These are phyloP conservation scores for Ophonus ardosiacus DNA, from an alignment of 2,888 invertebrate genomes.

Conservation along the genomic window DNA sequence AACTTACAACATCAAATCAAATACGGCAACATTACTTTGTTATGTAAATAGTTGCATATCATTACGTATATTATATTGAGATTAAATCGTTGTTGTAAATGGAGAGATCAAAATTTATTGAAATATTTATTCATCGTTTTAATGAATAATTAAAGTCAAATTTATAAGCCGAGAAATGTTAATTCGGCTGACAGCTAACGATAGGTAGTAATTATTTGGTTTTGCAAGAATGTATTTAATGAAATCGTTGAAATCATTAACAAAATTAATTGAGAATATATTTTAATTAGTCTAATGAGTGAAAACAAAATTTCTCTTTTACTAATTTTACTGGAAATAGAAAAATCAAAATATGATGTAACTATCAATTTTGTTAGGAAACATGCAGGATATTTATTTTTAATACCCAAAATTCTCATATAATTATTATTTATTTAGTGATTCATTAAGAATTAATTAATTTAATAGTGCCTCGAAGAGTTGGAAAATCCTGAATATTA, in stretches of 20 bases:
- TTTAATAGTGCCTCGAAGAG: too few species aligned
- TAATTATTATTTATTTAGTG: too few species aligned
- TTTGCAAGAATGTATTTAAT: not conserved
- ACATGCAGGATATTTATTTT: too few species aligned
- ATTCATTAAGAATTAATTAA: too few species aligned
- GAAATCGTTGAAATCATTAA: not conserved
- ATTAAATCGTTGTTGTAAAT: not conserved
- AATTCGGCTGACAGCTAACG: not conserved
- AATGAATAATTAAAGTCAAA: not conserved
- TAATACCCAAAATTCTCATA: too few species aligned
- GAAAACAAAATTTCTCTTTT: not conserved
- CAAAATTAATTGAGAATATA: not conserved
- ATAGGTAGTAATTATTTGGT: not conserved
- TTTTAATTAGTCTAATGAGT: not conserved
- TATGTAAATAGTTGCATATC: slow-evolving; percentile 28
- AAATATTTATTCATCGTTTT: not conserved
- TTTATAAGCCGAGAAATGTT: not conserved
- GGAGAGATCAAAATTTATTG: not conserved
- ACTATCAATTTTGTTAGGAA: too few species aligned
- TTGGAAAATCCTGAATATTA: too few species aligned
- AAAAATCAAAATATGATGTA: too few species aligned
- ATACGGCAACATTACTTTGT: slow-evolving; percentile 1
- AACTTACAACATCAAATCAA: not conserved
- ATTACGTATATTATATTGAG: not conserved
- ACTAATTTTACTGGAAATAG: not conserved